These are phyloP conservation scores for Lucinisca nassula DNA, from an alignment of 2,888 invertebrate species.

Conservation along the genomic window DNA sequence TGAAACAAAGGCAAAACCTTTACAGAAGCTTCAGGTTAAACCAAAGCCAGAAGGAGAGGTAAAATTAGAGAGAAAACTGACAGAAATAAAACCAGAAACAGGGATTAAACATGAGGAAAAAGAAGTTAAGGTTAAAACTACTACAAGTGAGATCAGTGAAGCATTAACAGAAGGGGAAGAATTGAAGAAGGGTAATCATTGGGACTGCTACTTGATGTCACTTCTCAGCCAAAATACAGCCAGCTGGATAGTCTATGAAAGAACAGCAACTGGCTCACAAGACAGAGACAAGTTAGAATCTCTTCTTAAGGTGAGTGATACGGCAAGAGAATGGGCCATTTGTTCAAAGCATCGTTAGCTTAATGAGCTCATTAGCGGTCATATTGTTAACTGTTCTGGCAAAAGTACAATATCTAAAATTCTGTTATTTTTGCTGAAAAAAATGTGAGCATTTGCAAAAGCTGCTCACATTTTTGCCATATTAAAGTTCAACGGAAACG, in stretches of 20 bases:
- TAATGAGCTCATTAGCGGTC: too few relatives aligned
- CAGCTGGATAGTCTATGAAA: constrained; percentile 86
- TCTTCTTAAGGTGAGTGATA: constrained; percentile 66
- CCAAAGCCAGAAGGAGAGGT: neutral
- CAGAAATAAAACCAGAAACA: neutral
- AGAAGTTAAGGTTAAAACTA: constrained; percentile 21
- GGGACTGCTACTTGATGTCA: constrained; percentile 87
- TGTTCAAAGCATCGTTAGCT: too few relatives aligned
- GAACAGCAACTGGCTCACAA: constrained; percentile 71
- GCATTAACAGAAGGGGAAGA: constrained; percentile 1
- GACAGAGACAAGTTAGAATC: constrained; percentile 79
- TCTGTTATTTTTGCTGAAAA: too few relatives aligned
- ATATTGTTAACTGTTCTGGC: too few relatives aligned
- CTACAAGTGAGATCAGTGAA: constrained; percentile 8
- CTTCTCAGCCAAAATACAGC: constrained; percentile 86
- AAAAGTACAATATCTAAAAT: too few relatives aligned
- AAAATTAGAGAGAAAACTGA: constrained; percentile 8
- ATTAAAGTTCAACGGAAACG: too few relatives aligned
- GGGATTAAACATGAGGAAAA: constrained; percentile 2
- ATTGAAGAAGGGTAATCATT: constrained; percentile 74
- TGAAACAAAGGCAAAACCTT: constrained; percentile 15
- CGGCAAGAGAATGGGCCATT: too few relatives aligned
- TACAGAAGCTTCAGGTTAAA: neutral
- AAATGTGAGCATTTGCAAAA: too few relatives aligned
- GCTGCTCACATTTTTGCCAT: too few relatives aligned